Evolutionary conservation across 2,113 vertebrate genomes (phyloP), one percentile per base, ranked within the genome.

Genomic region (Eurypyga helias): DNA sequence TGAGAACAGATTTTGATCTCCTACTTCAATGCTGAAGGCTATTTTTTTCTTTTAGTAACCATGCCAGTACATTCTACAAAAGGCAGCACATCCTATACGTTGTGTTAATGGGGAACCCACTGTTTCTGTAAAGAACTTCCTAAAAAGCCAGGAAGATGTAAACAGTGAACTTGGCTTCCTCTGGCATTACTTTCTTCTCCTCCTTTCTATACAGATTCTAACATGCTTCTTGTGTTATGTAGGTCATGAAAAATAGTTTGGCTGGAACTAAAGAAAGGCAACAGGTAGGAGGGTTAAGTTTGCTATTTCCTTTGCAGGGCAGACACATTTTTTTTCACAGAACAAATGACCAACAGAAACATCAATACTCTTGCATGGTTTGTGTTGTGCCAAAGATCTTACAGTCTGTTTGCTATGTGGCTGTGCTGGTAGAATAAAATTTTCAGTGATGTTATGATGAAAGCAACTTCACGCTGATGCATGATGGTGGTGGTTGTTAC

Each of bases 1-100:
- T 84, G 36, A 93, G 90, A 95, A 84, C 18, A 87, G 76, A 82
- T 94, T 96, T 95, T 97, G 80, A 92, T 86, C 93, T 96, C 43
- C 34, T 43, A 31, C 43, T 93, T 83, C 67, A 84, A 33, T 58
- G 55, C 95, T 87, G 64, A 92, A 75, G 86, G 89, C 72, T 87
- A 51, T 89, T 86, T 88, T 77, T 85, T 83, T 61, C 49, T 93
- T 11, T 76, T 36, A 4, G 21, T 70, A 80, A 34, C 60, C 46
- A 31, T 7, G n/a, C 70, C 16, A 4, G 54, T 48, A 51, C 43
- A 26, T 70, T 65, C 58, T 81, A 75, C 51, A 88, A 51, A 93
- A 92, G 46, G 60, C 79, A 90, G 71, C 58, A 77, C 57, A 48
- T 90, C 60, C 46, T 31, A 48, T 31, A 11, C 38, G 66, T 89